Percentiles rank a stretch among this genome's conserved stretches.
These are phyloP conservation scores for Trichoplusia ni DNA, from an alignment of 1,140 invertebrate genomes.

Conservation along the genomic window DNA sequence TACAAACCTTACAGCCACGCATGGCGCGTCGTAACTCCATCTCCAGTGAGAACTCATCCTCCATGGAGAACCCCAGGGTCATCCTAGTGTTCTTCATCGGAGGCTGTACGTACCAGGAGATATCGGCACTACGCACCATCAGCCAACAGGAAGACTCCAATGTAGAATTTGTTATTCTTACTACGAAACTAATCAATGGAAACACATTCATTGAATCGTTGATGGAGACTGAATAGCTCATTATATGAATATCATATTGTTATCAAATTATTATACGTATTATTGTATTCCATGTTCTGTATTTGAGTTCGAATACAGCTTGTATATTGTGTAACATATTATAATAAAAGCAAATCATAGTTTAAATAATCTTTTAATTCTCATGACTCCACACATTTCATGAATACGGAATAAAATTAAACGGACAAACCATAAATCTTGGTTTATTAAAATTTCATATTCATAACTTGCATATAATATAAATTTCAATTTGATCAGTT, in stretches of 20 bases:
- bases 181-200: constrained; percentile 96
- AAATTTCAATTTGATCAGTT: constrained; percentile 78
- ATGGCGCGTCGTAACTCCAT: constrained; percentile 82
- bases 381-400: constrained; percentile 37
- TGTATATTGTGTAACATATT: constrained; percentile 10
- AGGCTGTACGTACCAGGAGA: constrained; percentile 97
- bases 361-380: constrained; percentile 33
- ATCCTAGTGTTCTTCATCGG: constrained; percentile 98
- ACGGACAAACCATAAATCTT: constrained; percentile 58
- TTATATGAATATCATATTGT: not conserved
- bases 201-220: constrained; percentile 91
- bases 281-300: not conserved
- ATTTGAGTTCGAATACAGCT: not conserved
- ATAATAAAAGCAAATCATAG: constrained; percentile 24
- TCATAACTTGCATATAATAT: constrained; percentile 79
- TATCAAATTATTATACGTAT: not conserved
- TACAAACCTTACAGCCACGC: constrained; percentile 79
- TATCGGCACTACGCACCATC: constrained; percentile 95
- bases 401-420: constrained; percentile 48
- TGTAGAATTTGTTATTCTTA: constrained; percentile 95
- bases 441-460: constrained; percentile 79
- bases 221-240: constrained; percentile 81
- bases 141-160: constrained; percentile 96
- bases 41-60: constrained; percentile 85
- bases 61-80: constrained; percentile 87